Evolutionary conservation across 2,888 invertebrate species (phyloP), one percentile per base, ranked within the genome.

Genomic region (Phortica magna): DNA sequence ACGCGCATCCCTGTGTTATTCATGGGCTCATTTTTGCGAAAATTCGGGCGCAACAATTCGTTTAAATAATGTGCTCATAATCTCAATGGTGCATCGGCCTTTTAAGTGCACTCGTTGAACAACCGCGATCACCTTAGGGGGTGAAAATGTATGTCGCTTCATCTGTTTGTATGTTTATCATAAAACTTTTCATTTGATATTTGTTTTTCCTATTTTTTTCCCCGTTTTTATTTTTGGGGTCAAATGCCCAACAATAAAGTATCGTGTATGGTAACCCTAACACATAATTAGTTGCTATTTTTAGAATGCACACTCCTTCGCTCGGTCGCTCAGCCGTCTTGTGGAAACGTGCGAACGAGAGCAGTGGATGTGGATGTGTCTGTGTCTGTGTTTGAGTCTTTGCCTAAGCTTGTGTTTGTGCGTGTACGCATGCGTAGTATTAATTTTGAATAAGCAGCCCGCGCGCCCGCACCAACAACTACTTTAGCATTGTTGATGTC

Each of bases 231-330:
- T 59, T 39, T 65, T 75, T 39, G 53, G 74, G 43, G 41, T 48
- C 67, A 74, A 53, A 65, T 53, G 39, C 39, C 17, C 61, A 76
- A 65, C 57, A 76, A 19, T 43, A 67, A 67, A 42, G 75, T 74
- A 65, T 73, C 48, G 31, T 41, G 31, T 19, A 80, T 68, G 83
- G 88, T 86, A 84, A 86, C 86, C 88, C 84, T 84, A 84, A 83
- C 81, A 74, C 82, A 82, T 80, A 88, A 85, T 85, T 85, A 86
- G 84, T 83, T 79, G 78, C 78, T 85, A 84, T 85, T 86, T 85
- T 84, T 84, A 86, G 83, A 81, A 80, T 81, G 78, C 81, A 31
- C 43, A 55, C 22, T 31, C 53, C 12, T 39, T n/a, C 48, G 5
- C 48, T 48, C 31, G 31, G 2, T 31, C 31, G 31, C 31, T 1